Evolutionary conservation across 2,888 invertebrate species (phyloP).

Genomic region (Lycophotia porphyrea): DNA sequence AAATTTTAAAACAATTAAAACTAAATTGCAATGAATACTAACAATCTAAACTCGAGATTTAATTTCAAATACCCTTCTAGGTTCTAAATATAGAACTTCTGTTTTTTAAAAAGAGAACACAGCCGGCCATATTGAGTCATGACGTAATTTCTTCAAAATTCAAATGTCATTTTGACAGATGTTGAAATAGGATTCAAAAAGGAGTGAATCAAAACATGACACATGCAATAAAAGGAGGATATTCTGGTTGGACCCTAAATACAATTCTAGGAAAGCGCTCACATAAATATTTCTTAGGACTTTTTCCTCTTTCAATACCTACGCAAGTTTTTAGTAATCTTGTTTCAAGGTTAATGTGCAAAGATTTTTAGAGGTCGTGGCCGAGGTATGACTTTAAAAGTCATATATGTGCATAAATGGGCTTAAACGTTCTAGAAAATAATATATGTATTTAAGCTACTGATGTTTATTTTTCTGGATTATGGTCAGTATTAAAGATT

Average conservation of each 20-base stretch:
- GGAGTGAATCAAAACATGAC: constrained; percentile 60
- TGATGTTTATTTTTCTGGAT: background rate
- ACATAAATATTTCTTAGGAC: constrained; percentile 41
- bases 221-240: constrained; percentile 60
- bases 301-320: constrained; percentile 66
- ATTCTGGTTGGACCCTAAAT: constrained; percentile 31
- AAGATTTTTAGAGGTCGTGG: constrained; percentile 30
- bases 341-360: constrained; percentile 45
- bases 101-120: constrained; percentile 41
- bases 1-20: background rate
- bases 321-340: constrained; percentile 40
- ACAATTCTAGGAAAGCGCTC: constrained; percentile 61
- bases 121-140: constrained; percentile 30
- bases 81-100: background rate
- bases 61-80: background rate
- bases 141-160: constrained; percentile 60
- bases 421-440: background rate
- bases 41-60: background rate
- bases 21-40: background rate
- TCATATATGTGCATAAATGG: background rate
- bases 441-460: background rate
- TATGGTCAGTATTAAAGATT: background rate
- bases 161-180: constrained; percentile 65
- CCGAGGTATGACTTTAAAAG: constrained; percentile 4
- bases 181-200: constrained; percentile 50